Evolutionary conservation across 92 coral and sea anemone genomes (phyloP).

Genomic region (Palythoa heliodiscus): DNA sequence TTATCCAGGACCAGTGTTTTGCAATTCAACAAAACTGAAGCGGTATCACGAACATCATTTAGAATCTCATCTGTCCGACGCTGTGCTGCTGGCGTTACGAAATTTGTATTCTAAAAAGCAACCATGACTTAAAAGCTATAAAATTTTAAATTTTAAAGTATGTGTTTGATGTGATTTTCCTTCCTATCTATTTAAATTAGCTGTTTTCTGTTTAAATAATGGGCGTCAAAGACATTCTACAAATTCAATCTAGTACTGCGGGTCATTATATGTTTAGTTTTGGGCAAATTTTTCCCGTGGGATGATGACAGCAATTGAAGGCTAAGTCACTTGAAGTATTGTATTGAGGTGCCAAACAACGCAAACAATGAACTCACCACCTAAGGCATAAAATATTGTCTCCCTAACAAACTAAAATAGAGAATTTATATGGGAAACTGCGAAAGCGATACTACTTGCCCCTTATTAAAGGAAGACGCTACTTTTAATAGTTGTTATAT

Average conservation of each 20-base stretch:
- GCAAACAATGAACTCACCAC: slow-evolving; percentile 23
- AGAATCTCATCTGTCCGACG: not conserved
- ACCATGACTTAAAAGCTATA: not conserved
- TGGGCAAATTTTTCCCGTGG: slow-evolving; percentile 32
- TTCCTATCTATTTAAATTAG: slow-evolving; percentile 32
- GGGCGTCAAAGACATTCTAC: slow-evolving; percentile 42
- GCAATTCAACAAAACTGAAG: not conserved
- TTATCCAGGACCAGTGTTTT: not conserved
- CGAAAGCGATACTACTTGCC: not conserved
- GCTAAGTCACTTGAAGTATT: not conserved
- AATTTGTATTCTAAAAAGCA: not conserved
- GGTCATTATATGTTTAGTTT: slow-evolving; percentile 41
- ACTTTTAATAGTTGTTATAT: not conserved
- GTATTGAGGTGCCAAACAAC: slow-evolving; percentile 15
- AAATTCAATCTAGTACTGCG: slow-evolving; percentile 38
- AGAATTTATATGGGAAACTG: not conserved
- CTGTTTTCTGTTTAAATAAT: slow-evolving; percentile 27
- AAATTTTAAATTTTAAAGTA: not conserved
- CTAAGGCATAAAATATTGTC: slow-evolving; percentile 26
- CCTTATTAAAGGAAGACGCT: not conserved
- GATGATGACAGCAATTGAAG: slow-evolving; percentile 15
- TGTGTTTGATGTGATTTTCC: slow-evolving; percentile 16
- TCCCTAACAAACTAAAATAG: not conserved
- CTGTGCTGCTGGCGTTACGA: not conserved
- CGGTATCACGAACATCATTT: not conserved